Evolutionary conservation across 2,113 vertebrate genomes (phyloP).

Genomic region (Eublepharis macularius): DNA sequence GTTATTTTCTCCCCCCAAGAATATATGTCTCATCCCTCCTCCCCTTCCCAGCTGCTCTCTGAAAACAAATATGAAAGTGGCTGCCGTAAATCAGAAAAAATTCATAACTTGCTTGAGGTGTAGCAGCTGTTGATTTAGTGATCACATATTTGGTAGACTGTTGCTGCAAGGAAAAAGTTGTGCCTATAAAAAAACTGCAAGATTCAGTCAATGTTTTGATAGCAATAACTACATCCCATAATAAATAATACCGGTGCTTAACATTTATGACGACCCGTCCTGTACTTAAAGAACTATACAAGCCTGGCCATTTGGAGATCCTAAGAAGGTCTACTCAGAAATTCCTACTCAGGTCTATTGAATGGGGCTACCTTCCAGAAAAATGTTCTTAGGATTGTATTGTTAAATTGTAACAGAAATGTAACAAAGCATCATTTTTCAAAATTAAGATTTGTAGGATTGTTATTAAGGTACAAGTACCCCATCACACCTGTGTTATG

Average conservation of each 20-base stretch:
- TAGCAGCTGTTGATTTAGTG: slow-evolving; percentile 80
- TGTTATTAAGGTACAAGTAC: slow-evolving; percentile 32
- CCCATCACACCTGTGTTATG: slow-evolving; percentile 50
- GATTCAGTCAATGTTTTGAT: slow-evolving; percentile 69
- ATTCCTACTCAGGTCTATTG: too few species aligned
- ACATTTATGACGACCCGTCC: slow-evolving; percentile 38
- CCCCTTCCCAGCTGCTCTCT: slow-evolving; percentile 53
- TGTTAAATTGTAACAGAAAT: slow-evolving; percentile 49
- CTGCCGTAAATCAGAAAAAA: slow-evolving; percentile 76
- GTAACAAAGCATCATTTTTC: slow-evolving; percentile 40
- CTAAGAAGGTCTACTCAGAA: too few species aligned
- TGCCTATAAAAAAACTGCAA: slow-evolving; percentile 75
- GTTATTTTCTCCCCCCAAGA: slow-evolving; percentile 46
- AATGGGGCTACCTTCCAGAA: too few species aligned
- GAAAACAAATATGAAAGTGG: slow-evolving; percentile 49
- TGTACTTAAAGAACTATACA: slow-evolving; percentile 49
- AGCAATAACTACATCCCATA: slow-evolving; percentile 64
- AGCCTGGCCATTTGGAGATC: slow-evolving; percentile 42
- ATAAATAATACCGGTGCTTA: slow-evolving; percentile 67
- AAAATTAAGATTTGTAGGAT: slow-evolving; percentile 57
- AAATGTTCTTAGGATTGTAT: too few species aligned
- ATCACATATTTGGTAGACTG: slow-evolving; percentile 68
- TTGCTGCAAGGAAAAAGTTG: slow-evolving; percentile 69
- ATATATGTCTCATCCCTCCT: background rate
- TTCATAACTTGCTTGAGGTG: slow-evolving; percentile 76